These are phyloP conservation scores for Caiman crocodilus DNA, from an alignment of 2,797 vertebrate species.

Conservation along the genomic window DNA sequence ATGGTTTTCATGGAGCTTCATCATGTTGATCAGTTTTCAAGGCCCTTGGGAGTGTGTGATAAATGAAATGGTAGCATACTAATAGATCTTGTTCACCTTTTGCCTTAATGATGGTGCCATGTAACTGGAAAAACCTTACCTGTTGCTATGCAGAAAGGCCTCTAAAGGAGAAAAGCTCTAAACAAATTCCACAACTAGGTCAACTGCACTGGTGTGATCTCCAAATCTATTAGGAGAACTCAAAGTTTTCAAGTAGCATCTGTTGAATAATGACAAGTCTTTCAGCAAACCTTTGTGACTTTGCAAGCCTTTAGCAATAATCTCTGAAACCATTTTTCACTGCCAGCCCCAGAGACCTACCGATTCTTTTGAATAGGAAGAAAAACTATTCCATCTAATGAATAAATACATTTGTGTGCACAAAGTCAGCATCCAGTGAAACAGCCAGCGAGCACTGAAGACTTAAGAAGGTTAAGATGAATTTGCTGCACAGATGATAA, in stretches of 20 bases:
- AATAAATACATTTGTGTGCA: background rate
- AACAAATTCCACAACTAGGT: background rate
- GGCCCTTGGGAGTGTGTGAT: background rate
- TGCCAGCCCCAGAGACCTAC: too few species aligned
- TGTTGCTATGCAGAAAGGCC: background rate
- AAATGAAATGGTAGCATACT: background rate
- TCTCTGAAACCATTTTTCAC: too few species aligned
- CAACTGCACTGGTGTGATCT: background rate
- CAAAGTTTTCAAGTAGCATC: background rate
- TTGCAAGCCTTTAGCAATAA: too few species aligned
- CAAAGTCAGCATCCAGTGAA: background rate
- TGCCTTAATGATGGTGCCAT: rapidly evolving
- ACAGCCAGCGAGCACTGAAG: rapidly evolving
- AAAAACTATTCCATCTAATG: background rate
- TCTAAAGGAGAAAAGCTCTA: background rate
- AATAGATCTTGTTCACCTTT: background rate
- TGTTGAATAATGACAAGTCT: background rate
- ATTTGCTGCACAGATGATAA: background rate
- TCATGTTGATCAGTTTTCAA: background rate
- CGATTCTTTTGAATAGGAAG: background rate
- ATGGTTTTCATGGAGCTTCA: background rate
- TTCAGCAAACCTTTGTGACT: background rate
- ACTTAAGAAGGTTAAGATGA: background rate
- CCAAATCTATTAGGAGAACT: background rate
- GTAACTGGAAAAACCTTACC: background rate